Percentiles rank a stretch among this genome's conserved stretches.
phyloP scores from a whole-genome alignment of 2,888 invertebrate species.

The Antheraea yamamai region DNA sequence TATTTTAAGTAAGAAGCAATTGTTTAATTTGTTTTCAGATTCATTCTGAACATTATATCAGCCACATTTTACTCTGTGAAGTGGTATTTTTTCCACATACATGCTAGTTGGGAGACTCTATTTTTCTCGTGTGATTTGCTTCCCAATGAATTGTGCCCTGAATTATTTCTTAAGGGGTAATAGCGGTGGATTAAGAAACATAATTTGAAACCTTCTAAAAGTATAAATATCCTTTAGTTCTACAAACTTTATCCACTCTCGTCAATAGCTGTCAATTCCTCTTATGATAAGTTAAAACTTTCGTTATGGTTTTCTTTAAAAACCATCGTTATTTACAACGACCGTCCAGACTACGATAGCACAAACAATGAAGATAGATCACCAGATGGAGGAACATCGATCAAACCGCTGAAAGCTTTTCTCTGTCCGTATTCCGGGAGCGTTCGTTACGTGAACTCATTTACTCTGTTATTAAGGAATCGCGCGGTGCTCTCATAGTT shows the following conservation, averaged over 20 bases:
- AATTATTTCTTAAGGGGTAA: too few species aligned
- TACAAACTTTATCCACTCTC: neutral
- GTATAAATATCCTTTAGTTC: neutral
- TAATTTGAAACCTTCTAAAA: neutral
- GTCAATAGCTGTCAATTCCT: neutral
- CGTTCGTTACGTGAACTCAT: constrained; percentile 1
- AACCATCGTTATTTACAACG: constrained; percentile 5
- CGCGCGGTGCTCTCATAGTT: neutral
- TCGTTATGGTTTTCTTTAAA: neutral
- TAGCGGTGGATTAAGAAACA: neutral
- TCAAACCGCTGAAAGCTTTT: constrained; percentile 31
- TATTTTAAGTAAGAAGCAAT: too few species aligned
- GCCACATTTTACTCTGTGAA: too few species aligned
- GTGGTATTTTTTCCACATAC: too few species aligned
- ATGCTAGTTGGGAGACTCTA: too few species aligned
- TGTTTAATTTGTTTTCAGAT: too few species aligned
- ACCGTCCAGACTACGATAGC: constrained; percentile 10
- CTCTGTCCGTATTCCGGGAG: constrained; percentile 27
- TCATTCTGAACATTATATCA: too few species aligned
- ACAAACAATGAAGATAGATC: constrained; percentile 38
- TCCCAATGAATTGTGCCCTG: too few species aligned
- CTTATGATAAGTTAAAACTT: neutral
- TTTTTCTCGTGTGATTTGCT: too few species aligned
- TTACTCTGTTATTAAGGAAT: neutral
- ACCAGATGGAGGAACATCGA: constrained; percentile 30